Base-by-base conservation (phyloP, 2,113 vertebrate species). In the Mustela lutreola region DNA sequence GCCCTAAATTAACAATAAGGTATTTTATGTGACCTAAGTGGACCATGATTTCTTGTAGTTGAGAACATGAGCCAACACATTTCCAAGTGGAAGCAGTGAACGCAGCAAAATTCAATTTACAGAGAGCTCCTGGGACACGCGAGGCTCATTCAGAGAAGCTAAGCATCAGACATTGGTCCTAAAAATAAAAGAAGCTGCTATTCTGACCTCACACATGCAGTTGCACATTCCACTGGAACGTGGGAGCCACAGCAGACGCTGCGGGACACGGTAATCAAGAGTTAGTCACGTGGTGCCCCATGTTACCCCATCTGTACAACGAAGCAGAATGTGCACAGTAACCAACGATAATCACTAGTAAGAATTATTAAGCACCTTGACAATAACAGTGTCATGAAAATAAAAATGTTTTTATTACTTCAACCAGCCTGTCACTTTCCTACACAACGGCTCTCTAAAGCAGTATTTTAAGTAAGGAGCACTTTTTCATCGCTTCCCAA, bases 141-240 rank as follows among this genome's bases (percentile, higher is more conserved):
- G 2, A 86, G 91, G 76, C 76, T 96, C n/a, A 1, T 82, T 97
- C 56, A 11, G 70, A 89, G 78, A 89, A 48, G 84, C 94, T 62
- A 73, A 92, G 80, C 85, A 70, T 84, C 50, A 50, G 90, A 97
- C 92, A 73, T 1, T 56, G 50, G 45, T 81, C 39, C 95, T 94
- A 82, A 97, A 97, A 95, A 91, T 88, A 81, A 86, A 91, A 91
- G 91, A 91, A 92, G 73, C 85, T 78, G 84, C 92, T 73, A 60
- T 84, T 95, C 90, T 91, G 92, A 88, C 60, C 63, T 94, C 90
- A 71, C 76, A 78, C 56, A 95, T 93, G 90, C 45, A 53, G 36
- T 3, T 60, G 89, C 91, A 15, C 39, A 19, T 89, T 93, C 45
- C 62, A 11, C 39, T 84, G 90, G 95, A 97, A 92, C 81, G 88